Percentiles rank a stretch among this genome's conserved stretches.
These are phyloP conservation scores for Sceloporus tristichus DNA, from an alignment of 2,113 vertebrate genomes.

Conservation along the genomic window DNA sequence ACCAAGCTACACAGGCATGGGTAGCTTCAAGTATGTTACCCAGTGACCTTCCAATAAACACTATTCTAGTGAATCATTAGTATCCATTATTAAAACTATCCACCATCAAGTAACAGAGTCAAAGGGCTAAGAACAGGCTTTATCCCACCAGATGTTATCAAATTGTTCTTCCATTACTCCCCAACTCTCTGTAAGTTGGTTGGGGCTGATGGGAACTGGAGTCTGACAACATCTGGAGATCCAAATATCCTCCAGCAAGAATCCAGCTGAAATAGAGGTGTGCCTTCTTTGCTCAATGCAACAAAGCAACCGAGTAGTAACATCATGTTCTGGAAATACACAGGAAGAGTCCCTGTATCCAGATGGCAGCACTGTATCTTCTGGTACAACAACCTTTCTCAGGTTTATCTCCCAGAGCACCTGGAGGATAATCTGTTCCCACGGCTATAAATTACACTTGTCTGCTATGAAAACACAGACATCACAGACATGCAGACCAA, in stretches of 20 bases:
- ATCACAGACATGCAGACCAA: background rate
- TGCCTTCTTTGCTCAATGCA: no score
- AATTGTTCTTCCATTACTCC: no score
- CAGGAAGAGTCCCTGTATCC: background rate
- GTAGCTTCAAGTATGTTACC: no score
- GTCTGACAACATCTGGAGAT: no score
- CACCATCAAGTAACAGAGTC: no score
- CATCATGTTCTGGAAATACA: background rate
- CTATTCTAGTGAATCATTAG: no score
- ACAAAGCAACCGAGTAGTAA: background rate
- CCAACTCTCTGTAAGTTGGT: no score
- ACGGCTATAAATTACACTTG: background rate
- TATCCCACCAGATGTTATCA: no score
- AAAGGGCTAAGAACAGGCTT: background rate
- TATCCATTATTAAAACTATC: no score
- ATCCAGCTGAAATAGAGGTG: background rate
- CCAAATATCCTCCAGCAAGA: background rate
- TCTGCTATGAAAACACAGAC: background rate
- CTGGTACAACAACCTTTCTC: background rate
- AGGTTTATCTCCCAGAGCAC: background rate
- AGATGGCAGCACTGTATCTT: background rate
- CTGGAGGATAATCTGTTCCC: slow-evolving; percentile 12
- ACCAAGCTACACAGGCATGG: no score
- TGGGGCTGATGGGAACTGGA: no score
- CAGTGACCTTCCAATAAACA: no score